These are phyloP conservation scores for Rhogogaster chlorosoma DNA, from an alignment of 2,888 invertebrate species.

Conservation along the genomic window DNA sequence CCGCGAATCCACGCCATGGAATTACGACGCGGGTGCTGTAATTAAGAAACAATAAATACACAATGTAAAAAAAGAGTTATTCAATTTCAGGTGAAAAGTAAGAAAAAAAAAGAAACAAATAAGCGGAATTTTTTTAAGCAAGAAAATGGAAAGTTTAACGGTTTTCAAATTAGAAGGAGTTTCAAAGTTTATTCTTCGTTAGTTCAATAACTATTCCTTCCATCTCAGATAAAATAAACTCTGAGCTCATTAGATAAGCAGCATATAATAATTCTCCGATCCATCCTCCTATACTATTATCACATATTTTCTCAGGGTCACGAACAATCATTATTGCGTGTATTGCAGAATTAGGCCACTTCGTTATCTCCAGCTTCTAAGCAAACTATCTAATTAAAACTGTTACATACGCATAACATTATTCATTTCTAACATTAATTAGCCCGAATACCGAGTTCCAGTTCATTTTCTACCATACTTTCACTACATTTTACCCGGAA, in stretches of 20 bases:
- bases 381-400: neutral
- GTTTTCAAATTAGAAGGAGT: neutral
- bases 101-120: slow-evolving; percentile 33
- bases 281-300: no score
- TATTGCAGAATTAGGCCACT: neutral
- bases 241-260: neutral
- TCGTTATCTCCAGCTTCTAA: neutral
- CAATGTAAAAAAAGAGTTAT: neutral
- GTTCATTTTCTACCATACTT: neutral
- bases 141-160: neutral
- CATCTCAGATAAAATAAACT: neutral
- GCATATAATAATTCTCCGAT: neutral
- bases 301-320: neutral
- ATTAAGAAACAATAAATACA: neutral
- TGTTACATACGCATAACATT: neutral
- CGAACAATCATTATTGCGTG: neutral
- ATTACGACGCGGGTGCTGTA: slow-evolving; percentile 73
- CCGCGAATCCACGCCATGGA: slow-evolving; percentile 47
- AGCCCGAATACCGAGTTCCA: neutral
- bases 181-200: neutral
- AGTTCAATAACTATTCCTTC: neutral
- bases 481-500: neutral
- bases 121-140: neutral
- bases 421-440: slow-evolving; percentile 5
- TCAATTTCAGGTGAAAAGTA: neutral